Base-by-base conservation (phyloP, 2,888 invertebrate genomes). In the Drosophila testacea region DNA sequence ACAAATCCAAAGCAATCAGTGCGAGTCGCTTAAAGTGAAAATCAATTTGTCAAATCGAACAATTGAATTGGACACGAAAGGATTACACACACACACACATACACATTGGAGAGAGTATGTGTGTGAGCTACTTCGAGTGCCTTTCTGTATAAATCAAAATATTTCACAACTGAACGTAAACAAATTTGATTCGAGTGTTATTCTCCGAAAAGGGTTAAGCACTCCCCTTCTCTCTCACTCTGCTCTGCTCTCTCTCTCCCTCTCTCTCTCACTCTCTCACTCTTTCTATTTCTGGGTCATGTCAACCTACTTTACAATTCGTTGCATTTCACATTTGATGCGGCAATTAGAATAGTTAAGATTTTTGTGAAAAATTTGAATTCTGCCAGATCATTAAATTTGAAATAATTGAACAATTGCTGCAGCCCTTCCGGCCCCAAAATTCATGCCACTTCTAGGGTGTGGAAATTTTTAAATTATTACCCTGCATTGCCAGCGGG, bases 351-450 rank as follows among this genome's bases (percentile, higher is more conserved):
- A 81, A 83, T 73, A 78, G 79, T 66, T 44, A 62, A 67, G 66
- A 54, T 66, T 64, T 77, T 11, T 60, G 56, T 86, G 89, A 90
- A 81, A 91, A 90, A 91, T 91, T 90, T 91, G 90, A 90, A 90
- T 90, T 83, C 88, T 90, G 91, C 90, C 91, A 90, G 89, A 88
- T 91, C 91, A 91, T 91, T 91, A 83, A 91, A 83, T 91, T 90
- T 84, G 66, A 77, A 82, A 79, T 75, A 73, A 77, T 74, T 77
- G 65, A 57, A 73, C 79, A 69, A 72, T 46, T 62, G 69, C 55
- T 41, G 55, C 69, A 77, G 22, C 56, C 52, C 67, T 54, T 56
- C 32, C 10, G n/a, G 10, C 28, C 44, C 41, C 42, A 46, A 27
- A 27, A 9, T 41, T 28, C 11, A 30, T 46, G 55, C 42, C 65